Base-by-base conservation (phyloP, 2,888 invertebrate species). In the Clanis bilineata region DNA sequence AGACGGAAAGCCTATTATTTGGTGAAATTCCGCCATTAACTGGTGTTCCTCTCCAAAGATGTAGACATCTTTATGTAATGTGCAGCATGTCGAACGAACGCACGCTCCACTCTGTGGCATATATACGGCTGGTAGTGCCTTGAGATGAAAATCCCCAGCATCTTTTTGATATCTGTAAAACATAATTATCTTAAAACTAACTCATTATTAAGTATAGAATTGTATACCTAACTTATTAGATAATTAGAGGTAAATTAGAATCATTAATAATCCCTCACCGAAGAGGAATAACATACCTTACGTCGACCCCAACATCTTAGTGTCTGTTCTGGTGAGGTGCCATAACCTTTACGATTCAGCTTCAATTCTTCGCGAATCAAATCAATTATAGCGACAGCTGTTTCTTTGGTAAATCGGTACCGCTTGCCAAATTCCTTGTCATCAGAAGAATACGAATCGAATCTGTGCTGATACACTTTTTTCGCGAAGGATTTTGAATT, bases 271-370 rank as follows among this genome's bases (percentile, higher is more conserved):
- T n/a, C n/a, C n/a, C n/a, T n/a, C n/a, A n/a, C 25, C 5, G 25
- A 9, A 25, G 7, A 41, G 7, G 3, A 23, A 15, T 9, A 39
- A 45, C 44, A 4, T 45, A 36, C 57, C 57, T 45, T 45, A 32
- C 36, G 38, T 22, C 57, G 57, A 23, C 45, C 57, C 57, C 57
- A 57, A 57, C 45, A 57, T 22, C 45, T 44, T 45, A 57, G 21
- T 32, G 60, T 54, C 10, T 58, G 10, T 21, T 63, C 60, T 22
- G 58, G 54, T 32, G 32, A 6, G 4, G 58, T 62, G 25, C 45
- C 60, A 3, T 45, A 57, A 21, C 62, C 58, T 45, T 51, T 45
- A 18, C 22, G 38, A 22, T 59, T 44, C 1, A 18, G 22, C 12
- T 55, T 25, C 25, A 62, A 47, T 36, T 54, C 54, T 12, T 43